Conservation (phyloP, 2,888 invertebrate species). For the Alcis repandata region DNA sequence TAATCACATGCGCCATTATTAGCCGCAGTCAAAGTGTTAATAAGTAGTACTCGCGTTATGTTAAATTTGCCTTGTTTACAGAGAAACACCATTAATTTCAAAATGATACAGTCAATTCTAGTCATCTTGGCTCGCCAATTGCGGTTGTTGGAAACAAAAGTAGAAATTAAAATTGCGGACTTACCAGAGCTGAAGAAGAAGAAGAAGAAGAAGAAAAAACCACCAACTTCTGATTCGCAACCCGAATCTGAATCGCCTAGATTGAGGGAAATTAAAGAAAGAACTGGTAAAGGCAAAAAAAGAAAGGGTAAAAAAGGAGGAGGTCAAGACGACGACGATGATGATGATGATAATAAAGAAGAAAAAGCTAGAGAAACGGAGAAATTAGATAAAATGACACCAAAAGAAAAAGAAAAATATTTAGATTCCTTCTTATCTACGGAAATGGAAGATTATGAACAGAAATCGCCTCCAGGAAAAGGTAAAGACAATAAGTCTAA, state of each 20-base stretch:
- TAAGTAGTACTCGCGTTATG: too few relatives aligned
- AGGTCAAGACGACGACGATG: background rate
- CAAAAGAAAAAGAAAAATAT: slow-evolving; percentile 6
- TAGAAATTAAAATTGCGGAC: slow-evolving; percentile 60
- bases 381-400: background rate
- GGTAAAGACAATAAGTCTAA: too few relatives aligned
- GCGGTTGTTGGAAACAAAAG: slow-evolving; percentile 69
- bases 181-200: slow-evolving; percentile 14
- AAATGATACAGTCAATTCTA: slow-evolving; percentile 69
- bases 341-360: background rate
- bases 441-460: slow-evolving; percentile 13
- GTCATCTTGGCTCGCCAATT: slow-evolving; percentile 73
- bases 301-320: slow-evolving; percentile 25
- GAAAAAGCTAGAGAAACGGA: background rate
- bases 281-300: slow-evolving; percentile 10
- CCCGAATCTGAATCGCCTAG: slow-evolving; percentile 20
- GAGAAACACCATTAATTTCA: slow-evolving; percentile 69
- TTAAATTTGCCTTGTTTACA: slow-evolving; percentile 46
- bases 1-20: too few relatives aligned
- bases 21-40: too few relatives aligned
- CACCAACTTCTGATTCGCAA: slow-evolving; percentile 6
- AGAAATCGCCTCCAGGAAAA: too few relatives aligned
- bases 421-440: too few relatives aligned
- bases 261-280: slow-evolving; percentile 16
- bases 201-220: slow-evolving; percentile 34